Conservation (phyloP, 2,888 invertebrate genomes). For the Ophraella communa region DNA sequence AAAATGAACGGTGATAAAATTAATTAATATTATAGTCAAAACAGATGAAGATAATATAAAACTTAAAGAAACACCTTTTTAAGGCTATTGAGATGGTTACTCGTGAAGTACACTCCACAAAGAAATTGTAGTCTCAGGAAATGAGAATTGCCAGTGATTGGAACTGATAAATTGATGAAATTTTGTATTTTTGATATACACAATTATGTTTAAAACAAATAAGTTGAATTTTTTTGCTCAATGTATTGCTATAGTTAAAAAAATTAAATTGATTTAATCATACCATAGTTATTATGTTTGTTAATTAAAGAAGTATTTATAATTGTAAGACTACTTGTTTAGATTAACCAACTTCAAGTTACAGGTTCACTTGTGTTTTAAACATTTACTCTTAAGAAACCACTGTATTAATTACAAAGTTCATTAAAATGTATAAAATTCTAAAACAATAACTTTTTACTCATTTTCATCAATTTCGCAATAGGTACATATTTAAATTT, state of each 20-base stretch:
- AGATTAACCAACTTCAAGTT: not conserved
- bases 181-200: constrained; percentile 19
- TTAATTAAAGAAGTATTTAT: not conserved
- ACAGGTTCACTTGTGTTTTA: too few species aligned
- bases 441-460: too few species aligned
- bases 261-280: not conserved
- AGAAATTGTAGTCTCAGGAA: constrained; percentile 1
- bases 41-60: too few species aligned
- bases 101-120: not conserved
- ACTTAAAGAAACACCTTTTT: too few species aligned
- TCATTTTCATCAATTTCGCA: too few species aligned
- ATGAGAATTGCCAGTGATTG: not conserved
- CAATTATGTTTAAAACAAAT: constrained; percentile 3
- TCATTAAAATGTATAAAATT: too few species aligned
- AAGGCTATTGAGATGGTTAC: too few species aligned
- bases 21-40: not conserved
- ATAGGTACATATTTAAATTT: too few species aligned
- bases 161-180: not conserved
- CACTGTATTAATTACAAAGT: too few species aligned
- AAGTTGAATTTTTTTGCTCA: constrained; percentile 3
- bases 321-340: not conserved
- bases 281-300: not conserved
- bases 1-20: not conserved
- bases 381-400: too few species aligned
- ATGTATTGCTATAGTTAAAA: not conserved